A percentile compares a stretch with the other conserved stretches of the same genome.
Evolutionary conservation across 2,113 vertebrate species (phyloP).

Genomic region (Nicator chloris): DNA sequence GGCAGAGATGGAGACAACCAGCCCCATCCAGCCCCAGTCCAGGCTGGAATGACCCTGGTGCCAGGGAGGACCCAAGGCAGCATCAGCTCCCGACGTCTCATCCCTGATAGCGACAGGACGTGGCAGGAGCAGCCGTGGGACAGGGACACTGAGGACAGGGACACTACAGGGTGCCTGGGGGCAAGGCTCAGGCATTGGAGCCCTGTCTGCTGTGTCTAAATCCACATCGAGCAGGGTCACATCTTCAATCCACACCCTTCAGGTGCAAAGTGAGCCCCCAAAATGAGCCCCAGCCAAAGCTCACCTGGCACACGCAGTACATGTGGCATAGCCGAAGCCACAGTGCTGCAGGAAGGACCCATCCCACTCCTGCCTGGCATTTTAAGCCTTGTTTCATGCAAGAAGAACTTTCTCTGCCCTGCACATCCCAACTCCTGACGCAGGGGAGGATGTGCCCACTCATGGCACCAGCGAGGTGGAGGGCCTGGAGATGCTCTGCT

Average conservation of each 20-base stretch:
- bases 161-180: neutral
- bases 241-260: neutral
- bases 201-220: neutral
- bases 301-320: neutral
- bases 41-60: neutral
- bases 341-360: neutral
- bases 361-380: neutral
- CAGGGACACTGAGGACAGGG: neutral
- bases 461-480: accelerated
- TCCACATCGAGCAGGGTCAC: accelerated
- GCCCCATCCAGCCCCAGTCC: accelerated
- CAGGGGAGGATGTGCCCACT: neutral
- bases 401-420: neutral
- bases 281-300: neutral
- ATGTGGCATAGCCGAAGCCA: neutral
- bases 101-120: neutral
- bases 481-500: neutral
- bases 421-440: neutral
- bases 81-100: accelerated
- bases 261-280: neutral
- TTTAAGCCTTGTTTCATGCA: neutral
- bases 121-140: neutral
- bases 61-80: accelerated
- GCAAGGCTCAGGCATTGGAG: neutral
- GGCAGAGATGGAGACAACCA: neutral